These are phyloP conservation scores for Phengaris arion DNA, from an alignment of 2,888 invertebrate genomes.

Conservation along the genomic window DNA sequence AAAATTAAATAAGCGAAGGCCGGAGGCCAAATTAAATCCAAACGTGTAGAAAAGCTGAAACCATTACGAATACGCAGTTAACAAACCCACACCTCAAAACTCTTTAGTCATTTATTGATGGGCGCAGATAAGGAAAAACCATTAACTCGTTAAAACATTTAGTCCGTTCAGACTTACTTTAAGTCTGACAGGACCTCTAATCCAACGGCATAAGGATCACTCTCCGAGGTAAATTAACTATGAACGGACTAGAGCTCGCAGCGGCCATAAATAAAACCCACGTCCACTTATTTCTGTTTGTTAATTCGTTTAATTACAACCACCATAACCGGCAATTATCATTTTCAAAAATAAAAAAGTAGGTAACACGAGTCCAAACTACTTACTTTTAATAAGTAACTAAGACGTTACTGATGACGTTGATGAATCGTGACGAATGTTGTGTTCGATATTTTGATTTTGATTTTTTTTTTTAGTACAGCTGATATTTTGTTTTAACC, in stretches of 20 bases:
- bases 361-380: slow-evolving; percentile 55
- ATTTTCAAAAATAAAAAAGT: slow-evolving; percentile 59
- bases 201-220: no score
- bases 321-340: slow-evolving; percentile 65
- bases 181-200: no score
- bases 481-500: no score
- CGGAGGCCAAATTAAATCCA: slow-evolving; percentile 15
- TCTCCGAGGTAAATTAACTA: no score
- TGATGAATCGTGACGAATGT: slow-evolving; percentile 66
- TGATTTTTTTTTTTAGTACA: slow-evolving; percentile 28
- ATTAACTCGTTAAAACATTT: no score
- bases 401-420: slow-evolving; percentile 69
- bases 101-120: slow-evolving; percentile 31
- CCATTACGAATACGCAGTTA: slow-evolving; percentile 30
- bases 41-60: slow-evolving; percentile 1
- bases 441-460: slow-evolving; percentile 45
- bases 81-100: slow-evolving; percentile 28
- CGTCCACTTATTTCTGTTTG: slow-evolving; percentile 55
- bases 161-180: no score
- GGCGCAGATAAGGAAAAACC: slow-evolving; percentile 19
- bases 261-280: slow-evolving; percentile 56
- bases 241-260: neutral
- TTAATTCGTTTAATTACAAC: slow-evolving; percentile 68
- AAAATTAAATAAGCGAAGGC: slow-evolving; percentile 15
- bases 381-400: slow-evolving; percentile 76